Evolutionary conservation across 1,140 invertebrate genomes (phyloP), one percentile per base, ranked within the genome.

Genomic region (Whitmania pigra): DNA sequence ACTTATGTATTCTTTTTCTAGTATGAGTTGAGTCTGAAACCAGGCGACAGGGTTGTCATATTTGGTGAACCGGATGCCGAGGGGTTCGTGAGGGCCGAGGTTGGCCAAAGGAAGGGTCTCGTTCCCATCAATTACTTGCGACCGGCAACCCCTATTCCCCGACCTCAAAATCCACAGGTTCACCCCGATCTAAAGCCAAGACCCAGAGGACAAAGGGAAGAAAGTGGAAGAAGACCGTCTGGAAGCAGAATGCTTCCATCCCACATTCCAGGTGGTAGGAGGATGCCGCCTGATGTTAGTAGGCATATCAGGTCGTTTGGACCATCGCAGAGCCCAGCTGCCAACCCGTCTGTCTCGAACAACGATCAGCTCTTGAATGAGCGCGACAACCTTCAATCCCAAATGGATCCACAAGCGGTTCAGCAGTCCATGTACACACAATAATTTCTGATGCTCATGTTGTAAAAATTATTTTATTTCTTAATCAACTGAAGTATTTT

Each of bases 31-130:
- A 25, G 57, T n/a, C 29, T 63, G 57, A 63, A 63, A 20, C 57
- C 22, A 63, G 57, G 57, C 20, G 57, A 63, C 15, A 63, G 57
- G 18, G 57, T 63, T 25, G 22, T 63, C 11, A 63, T 63, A 63
- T 63, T 63, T n/a, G 57, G 57, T 31, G 57, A 63, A 31, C 57
- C 57, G 29, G 57, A 63, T 63, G 57, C 22, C 11, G 57, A 63
- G 1, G 57, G 57, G 11, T 63, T 25, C 57, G 29, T 63, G 6
- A 63, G 29, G 29, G 57, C 57, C 22, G 57, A 63, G 29, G 18
- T 63, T 63, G 57, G 57, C 29, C 29, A 22, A n/a, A 63, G 57
- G 11, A 63, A 63, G 57, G 57, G 57, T 31, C 11, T 63, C 29
- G 57, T 63, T 25, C 57, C 57, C 20, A 22, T 63, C 57, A 63